Conservation (phyloP, 1,140 invertebrate species). For the Eumeta japonica region DNA sequence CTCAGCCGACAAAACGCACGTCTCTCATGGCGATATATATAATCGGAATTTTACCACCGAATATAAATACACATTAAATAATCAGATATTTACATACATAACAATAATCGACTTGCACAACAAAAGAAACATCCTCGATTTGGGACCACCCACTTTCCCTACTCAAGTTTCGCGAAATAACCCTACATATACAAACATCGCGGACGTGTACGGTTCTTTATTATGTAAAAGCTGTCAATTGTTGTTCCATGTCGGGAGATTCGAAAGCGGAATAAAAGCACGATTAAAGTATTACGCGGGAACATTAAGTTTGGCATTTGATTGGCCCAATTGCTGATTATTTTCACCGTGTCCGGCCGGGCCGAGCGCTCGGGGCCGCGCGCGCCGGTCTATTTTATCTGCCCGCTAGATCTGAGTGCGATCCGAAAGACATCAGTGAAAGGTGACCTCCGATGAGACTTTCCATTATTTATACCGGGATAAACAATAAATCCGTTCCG, state of each 20-base stretch:
- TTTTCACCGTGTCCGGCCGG: constrained; percentile 41
- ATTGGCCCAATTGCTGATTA: constrained; percentile 56
- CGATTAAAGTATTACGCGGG: constrained; percentile 16
- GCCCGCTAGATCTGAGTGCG: constrained; percentile 40
- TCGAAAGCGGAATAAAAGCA: constrained; percentile 8
- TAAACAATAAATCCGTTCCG: constrained; percentile 57
- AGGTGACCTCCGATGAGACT: constrained; percentile 47
- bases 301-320: constrained; percentile 39
- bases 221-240: not conserved
- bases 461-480: constrained; percentile 50
- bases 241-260: not conserved
- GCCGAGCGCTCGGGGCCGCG: constrained; percentile 32
- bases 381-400: constrained; percentile 51
- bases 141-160: no score
- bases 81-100: not conserved
- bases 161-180: not conserved
- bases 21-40: no score
- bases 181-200: constrained; percentile 4
- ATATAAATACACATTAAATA: no score
- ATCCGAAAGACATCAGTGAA: constrained; percentile 54
- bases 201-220: no score
- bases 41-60: no score
- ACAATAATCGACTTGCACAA: not conserved
- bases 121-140: not conserved
- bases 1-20: no score